phyloP scores from a whole-genome alignment of 2,888 invertebrate species.

The Eupeodes latifasciatus region DNA sequence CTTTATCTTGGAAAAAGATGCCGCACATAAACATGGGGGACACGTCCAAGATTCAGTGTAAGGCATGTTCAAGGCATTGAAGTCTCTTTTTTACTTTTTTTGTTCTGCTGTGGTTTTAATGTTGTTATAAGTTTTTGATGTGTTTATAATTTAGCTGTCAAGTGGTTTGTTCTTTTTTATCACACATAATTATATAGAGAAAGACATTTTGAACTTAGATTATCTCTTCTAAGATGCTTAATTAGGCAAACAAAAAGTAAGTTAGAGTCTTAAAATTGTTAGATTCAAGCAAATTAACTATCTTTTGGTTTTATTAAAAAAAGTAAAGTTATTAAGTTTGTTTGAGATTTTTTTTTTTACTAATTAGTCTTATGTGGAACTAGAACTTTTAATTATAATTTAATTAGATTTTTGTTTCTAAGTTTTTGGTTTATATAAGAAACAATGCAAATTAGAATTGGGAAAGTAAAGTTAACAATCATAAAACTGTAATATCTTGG shows the following conservation, averaged over 20 bases:
- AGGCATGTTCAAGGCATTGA: neutral
- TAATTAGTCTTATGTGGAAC: neutral
- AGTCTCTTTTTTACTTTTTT: neutral
- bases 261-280: neutral
- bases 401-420: too few species aligned
- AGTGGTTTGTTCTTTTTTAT: conserved; percentile 16
- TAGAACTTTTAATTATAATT: neutral
- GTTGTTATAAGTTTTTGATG: conserved; percentile 25
- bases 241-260: neutral
- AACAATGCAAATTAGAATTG: too few species aligned
- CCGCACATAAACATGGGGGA: neutral
- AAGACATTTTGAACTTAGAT: conserved; percentile 6
- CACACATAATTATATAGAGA: neutral
- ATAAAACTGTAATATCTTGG: too few species aligned
- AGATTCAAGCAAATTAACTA: neutral
- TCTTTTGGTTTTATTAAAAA: neutral
- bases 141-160: conserved; percentile 40
- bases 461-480: too few species aligned
- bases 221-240: neutral
- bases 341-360: neutral
- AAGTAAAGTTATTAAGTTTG: neutral
- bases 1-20: conserved; percentile 20
- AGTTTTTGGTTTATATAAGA: too few species aligned
- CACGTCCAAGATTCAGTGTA: neutral
- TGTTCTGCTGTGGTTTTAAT: neutral